Conservation (phyloP, 2,797 vertebrate species). For the Galagoides demidoff region DNA sequence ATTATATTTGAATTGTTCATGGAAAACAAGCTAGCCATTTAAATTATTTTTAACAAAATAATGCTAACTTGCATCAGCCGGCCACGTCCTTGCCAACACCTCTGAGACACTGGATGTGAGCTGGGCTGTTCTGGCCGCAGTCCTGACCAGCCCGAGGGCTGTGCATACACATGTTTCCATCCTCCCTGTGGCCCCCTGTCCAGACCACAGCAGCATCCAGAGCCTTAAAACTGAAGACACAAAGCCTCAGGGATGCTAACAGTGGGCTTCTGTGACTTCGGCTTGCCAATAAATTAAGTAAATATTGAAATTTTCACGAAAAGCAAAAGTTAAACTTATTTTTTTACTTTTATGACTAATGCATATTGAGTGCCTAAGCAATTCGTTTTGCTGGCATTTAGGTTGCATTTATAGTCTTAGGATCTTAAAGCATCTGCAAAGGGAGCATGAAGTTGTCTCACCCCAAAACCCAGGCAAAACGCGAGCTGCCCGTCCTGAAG, state of each 20-base stretch:
- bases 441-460: background rate
- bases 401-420: background rate
- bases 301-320: background rate
- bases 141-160: background rate
- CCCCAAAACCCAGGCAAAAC: background rate
- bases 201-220: background rate
- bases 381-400: background rate
- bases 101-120: background rate
- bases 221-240: background rate
- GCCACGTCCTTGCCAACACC: background rate
- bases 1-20: background rate
- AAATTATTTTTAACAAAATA: background rate
- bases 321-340: background rate
- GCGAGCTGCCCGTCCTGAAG: background rate
- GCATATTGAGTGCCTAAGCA: background rate
- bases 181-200: background rate
- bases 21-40: background rate
- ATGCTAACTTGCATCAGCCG: background rate
- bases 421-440: background rate
- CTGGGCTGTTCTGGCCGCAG: too few species aligned
- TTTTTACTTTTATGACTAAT: background rate
- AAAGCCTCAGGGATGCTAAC: background rate
- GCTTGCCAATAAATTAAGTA: background rate
- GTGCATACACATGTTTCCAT: background rate
- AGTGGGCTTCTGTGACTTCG: background rate